phyloP scores from a whole-genome alignment of 2,113 vertebrate genomes.

The Struthidea cinerea region DNA sequence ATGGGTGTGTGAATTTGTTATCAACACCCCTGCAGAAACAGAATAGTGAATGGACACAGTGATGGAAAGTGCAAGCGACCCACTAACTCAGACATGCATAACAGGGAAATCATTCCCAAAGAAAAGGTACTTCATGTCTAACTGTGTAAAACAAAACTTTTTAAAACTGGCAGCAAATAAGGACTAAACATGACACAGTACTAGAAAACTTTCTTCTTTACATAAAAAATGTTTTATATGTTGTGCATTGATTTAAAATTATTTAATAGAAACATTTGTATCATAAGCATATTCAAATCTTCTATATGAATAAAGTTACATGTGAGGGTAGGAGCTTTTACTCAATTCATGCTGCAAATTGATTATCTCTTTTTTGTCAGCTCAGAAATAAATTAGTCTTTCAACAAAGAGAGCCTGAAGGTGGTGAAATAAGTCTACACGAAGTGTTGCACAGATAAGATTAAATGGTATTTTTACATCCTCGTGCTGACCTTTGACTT shows the following conservation, averaged over 20 bases:
- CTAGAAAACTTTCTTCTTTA: background rate
- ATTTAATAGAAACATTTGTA: background rate
- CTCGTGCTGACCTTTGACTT: constrained; percentile 68
- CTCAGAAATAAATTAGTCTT: constrained; percentile 34
- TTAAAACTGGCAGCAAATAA: background rate
- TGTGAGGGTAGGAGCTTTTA: background rate
- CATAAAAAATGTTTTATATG: rapidly evolving
- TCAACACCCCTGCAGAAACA: background rate
- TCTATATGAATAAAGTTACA: rapidly evolving
- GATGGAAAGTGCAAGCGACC: background rate
- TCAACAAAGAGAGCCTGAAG: constrained; percentile 29
- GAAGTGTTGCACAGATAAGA: constrained; percentile 67
- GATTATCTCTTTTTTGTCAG: background rate
- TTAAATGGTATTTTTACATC: constrained; percentile 74
- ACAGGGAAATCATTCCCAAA: background rate
- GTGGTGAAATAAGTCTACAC: constrained; percentile 45
- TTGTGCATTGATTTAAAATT: background rate
- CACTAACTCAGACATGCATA: background rate
- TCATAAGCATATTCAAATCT: background rate
- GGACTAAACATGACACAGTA: rapidly evolving
- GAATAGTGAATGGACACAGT: background rate
- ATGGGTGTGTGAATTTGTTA: background rate
- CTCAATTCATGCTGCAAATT: background rate
- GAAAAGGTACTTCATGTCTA: background rate
- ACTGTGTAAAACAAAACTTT: background rate